Base-by-base conservation (phyloP, 2,888 invertebrate species). In the Marasmarcha lunaedactyla region DNA sequence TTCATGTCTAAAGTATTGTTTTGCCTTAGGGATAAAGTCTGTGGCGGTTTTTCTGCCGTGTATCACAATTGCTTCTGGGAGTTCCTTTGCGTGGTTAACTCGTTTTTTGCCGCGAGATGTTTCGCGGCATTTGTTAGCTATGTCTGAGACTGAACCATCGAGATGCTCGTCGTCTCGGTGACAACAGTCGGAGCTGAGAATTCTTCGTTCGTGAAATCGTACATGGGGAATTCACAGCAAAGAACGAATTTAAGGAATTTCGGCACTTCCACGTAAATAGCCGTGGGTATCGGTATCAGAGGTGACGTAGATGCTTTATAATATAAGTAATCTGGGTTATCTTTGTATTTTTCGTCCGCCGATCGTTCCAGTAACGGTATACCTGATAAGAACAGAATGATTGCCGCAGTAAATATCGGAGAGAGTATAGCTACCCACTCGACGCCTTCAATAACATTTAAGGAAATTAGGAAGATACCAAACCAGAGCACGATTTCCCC, bases 401-500 rank as follows among this genome's bases (percentile, higher is more conserved):
- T 95, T 49, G 92, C 76, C 11, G 91, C 91, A 14, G 93, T 95
- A 69, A 96, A 96, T 42, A 95, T 77, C 4, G 95, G 95, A 11
- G 94, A 95, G 52, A 94, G 85, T 51, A 94, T 89, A 7, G 92
- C 94, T 15, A 94, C 85, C 92, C 94, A 95, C 77, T 96, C 94
- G 25, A 89, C 81, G 12, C 94, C 93, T 56, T 90, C 88, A 52
- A 96, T 89, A 12, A 95, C 92, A 63, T 94, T 94, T 26, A 95
- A 70, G 0, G 95, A 93, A 66, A 95, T 92, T 38, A 93, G 89
- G 63, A 96, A 96, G 54, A 96, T 90, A 2, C 97, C 95, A 92
- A 95, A 93, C 96, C 97, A 95, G 11, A 97, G 86, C 0, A 94
- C 87, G 9, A 96, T 93, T 78, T 97, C 97, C 0, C 97, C 97